Base-by-base conservation (phyloP, 2,797 vertebrate species). In the Catharus ustulatus region DNA sequence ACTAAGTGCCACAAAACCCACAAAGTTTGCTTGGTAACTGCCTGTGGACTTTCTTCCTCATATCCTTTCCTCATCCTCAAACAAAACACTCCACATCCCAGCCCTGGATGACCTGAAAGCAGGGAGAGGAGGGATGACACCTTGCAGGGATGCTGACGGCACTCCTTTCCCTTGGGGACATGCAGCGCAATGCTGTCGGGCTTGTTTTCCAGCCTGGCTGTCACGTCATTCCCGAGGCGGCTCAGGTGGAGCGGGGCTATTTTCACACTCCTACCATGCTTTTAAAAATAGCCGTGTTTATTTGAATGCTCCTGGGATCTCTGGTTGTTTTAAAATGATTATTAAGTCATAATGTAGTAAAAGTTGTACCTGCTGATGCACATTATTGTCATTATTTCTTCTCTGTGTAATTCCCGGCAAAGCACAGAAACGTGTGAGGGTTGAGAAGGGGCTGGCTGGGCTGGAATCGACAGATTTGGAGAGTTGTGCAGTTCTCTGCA, bases 351-450 rank as follows among this genome's bases (percentile, higher is more conserved):
- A 48, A 38, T 3, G 2, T 63, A 52, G 68, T 62, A 24, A 21
- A 71, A 67, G 61, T 40, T 87, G 16, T 18, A 63, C 84, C 58
- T 87, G 82, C 78, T 75, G 87, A 72, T 77, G 71, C 49, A 32
- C 11, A 3, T 61, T 84, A 3, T 57, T 93, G 78, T 52, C 74
- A 89, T 68, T 78, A 42, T 40, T 49, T 12, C 57, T 81, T 67
- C 45, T 21, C 46, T 1, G 0, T 13, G 58, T 73, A 19, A 64
- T 90, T 64, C 55, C 46, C 1, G 5, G 9, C 8, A 23, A 64
- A 15, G 48, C 0, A 1, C 0, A 0, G 62, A 43, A 66, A 46
- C 1, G 1, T 15, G 30, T 19, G 57, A 51, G 21, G 48, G 19
- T 32, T 51, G 73, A 69, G 57, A 42, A 55, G 43, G 21, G 34